Evolutionary conservation across 2,797 vertebrate genomes (phyloP).

Genomic region (Cyclopterus lumpus): DNA sequence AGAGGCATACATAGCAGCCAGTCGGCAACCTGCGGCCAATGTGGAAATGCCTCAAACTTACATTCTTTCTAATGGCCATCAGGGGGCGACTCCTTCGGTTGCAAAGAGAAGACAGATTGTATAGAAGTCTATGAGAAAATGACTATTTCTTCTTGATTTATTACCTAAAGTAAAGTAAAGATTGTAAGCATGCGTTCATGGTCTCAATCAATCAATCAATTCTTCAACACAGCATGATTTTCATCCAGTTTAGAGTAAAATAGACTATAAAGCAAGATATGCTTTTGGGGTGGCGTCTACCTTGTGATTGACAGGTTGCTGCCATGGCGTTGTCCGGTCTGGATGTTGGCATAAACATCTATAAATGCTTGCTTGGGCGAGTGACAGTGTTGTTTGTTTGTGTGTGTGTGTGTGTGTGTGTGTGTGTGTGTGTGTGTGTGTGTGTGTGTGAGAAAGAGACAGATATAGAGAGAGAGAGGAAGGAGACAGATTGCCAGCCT

Average conservation of each 20-base stretch:
- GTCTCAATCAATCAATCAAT: not conserved
- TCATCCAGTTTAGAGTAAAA: not conserved
- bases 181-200: not conserved
- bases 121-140: not conserved
- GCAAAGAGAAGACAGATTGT: not conserved
- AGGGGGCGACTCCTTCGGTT: not conserved
- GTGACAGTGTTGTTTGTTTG: conserved; percentile 35
- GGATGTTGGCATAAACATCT: conserved; percentile 47
- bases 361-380: conserved; percentile 42
- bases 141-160: not conserved
- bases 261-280: not conserved
- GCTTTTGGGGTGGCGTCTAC: too few relatives aligned
- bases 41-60: not conserved
- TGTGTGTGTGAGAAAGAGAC: conserved; percentile 9
- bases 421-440: conserved; percentile 9
- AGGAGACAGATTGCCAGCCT: conserved; percentile 72
- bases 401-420: conserved; percentile 5
- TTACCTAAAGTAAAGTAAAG: not conserved
- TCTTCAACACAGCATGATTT: not conserved
- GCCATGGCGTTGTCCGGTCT: too few relatives aligned
- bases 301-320: too few relatives aligned
- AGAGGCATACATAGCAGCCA: conserved; percentile 10
- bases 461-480: conserved; percentile 31
- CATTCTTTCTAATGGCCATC: not conserved
- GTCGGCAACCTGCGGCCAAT: not conserved